phyloP scores from a whole-genome alignment of 2,113 vertebrate species.

The Osmerus eperlanus region DNA sequence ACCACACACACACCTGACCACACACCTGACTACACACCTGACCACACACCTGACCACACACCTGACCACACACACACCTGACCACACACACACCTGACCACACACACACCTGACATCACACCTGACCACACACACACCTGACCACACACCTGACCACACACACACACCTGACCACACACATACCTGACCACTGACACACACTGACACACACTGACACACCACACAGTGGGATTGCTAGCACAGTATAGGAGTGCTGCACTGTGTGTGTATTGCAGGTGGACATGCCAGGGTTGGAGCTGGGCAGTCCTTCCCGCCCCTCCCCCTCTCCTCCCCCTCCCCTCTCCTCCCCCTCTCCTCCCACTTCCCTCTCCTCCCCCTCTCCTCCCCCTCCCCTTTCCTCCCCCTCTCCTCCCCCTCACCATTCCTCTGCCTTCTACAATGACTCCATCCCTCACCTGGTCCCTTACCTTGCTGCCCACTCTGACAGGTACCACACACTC shows the following conservation, averaged over 20 bases:
- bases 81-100: neutral
- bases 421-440: constrained; percentile 60
- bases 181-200: neutral
- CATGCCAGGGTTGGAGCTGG: constrained; percentile 63
- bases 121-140: too few species aligned
- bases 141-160: too few species aligned
- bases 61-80: constrained; percentile 9
- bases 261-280: constrained; percentile 62
- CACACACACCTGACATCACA: neutral
- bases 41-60: neutral
- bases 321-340: constrained; percentile 61
- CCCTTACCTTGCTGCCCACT: constrained; percentile 61
- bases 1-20: too few species aligned
- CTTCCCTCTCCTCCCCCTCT: constrained; percentile 62
- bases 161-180: neutral
- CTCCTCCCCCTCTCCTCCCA: constrained; percentile 61
- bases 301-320: constrained; percentile 60
- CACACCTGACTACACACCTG: too few species aligned
- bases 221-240: neutral
- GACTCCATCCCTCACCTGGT: constrained; percentile 64
- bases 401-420: constrained; percentile 60
- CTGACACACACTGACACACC: constrained; percentile 11
- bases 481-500: constrained; percentile 58
- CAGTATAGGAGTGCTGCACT: neutral
- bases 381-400: constrained; percentile 61